Percentiles rank a stretch among this genome's conserved stretches.
These are phyloP conservation scores for Acanthisitta chloris DNA, from an alignment of 2,113 vertebrate species.

Conservation along the genomic window DNA sequence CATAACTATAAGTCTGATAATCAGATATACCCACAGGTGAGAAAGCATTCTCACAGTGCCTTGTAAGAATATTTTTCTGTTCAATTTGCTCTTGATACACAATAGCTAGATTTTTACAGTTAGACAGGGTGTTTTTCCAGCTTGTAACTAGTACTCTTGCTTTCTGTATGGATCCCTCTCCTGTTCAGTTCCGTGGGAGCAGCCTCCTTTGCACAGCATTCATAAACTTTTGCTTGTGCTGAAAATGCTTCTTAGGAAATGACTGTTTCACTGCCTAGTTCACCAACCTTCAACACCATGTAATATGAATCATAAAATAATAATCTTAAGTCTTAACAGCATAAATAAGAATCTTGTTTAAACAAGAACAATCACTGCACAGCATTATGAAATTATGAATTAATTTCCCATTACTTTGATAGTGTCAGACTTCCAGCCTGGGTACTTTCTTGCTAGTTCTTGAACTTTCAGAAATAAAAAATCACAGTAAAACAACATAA, in stretches of 20 bases:
- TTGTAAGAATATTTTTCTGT: not conserved
- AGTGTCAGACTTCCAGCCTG: not conserved
- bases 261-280: not conserved
- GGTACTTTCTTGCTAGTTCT: not conserved
- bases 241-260: conserved; percentile 15
- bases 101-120: not conserved
- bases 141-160: not conserved
- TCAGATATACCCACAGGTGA: conserved; percentile 54
- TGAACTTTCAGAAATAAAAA: conserved; percentile 3
- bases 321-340: conserved; percentile 47
- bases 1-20: not conserved
- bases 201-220: not conserved
- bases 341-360: conserved; percentile 63
- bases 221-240: not conserved
- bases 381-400: conserved; percentile 1
- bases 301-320: conserved; percentile 66
- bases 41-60: not conserved
- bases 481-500: not conserved
- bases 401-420: not conserved
- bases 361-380: conserved; percentile 38
- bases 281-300: not conserved
- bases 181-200: not conserved
- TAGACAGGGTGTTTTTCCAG: not conserved
- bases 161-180: not conserved
- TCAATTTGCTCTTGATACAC: not conserved